Conservation (phyloP, 2,888 invertebrate genomes). For the Dynastes grantii region DNA sequence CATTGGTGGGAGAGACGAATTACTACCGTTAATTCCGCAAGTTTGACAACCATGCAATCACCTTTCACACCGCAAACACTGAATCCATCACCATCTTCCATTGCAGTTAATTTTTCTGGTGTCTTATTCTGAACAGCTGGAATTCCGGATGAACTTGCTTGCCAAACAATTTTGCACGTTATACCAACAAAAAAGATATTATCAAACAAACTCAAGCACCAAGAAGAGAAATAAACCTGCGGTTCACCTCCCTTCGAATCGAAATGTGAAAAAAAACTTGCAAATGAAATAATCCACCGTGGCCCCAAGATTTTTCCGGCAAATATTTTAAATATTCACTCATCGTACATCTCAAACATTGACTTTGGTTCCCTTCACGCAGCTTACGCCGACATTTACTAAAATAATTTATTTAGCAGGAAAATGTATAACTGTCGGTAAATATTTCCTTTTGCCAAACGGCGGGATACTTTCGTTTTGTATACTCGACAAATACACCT, state of each 20-base stretch:
- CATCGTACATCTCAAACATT: conserved; percentile 59
- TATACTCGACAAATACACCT: conserved; percentile 69
- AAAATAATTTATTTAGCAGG: conserved; percentile 72
- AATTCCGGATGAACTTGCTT: too few relatives aligned
- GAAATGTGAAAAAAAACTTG: conserved; percentile 27
- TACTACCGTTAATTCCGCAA: too few relatives aligned
- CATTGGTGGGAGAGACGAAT: too few relatives aligned
- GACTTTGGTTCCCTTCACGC: conserved; percentile 63
- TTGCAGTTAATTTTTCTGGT: too few relatives aligned
- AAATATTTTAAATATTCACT: conserved; percentile 58
- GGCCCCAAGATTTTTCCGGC: conserved; percentile 47
- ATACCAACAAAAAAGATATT: too few relatives aligned
- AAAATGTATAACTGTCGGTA: conserved; percentile 72
- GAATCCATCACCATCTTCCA: too few relatives aligned
- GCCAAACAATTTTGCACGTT: too few relatives aligned
- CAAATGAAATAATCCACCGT: conserved; percentile 49
- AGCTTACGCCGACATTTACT: conserved; percentile 70
- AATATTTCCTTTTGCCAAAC: conserved; percentile 71
- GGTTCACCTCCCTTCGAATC: not conserved
- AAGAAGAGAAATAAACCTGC: too few relatives aligned
- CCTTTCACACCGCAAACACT: too few relatives aligned
- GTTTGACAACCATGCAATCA: too few relatives aligned
- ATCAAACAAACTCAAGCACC: too few relatives aligned
- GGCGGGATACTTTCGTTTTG: conserved; percentile 69
- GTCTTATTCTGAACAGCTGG: too few relatives aligned